phyloP scores from a whole-genome alignment of 2,113 vertebrate genomes.

The Hippocampus comes region DNA sequence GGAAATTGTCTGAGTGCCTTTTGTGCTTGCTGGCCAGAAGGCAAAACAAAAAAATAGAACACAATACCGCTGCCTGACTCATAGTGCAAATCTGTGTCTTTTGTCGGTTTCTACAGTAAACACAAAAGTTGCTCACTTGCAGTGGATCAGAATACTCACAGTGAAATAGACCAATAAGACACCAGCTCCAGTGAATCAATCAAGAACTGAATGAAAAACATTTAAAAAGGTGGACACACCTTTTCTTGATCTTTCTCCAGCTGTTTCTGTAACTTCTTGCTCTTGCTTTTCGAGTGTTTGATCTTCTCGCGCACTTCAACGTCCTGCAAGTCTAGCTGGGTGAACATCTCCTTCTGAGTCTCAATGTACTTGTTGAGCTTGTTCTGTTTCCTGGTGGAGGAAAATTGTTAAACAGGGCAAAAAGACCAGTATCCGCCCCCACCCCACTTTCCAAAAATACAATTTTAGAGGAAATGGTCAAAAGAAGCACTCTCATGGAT shows the following conservation, averaged over 20 bases:
- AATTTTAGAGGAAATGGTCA: background rate
- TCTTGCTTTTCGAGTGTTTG: constrained; percentile 86
- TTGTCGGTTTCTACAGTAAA: constrained; percentile 14
- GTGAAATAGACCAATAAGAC: background rate
- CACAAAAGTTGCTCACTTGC: background rate
- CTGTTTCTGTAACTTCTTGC: constrained; percentile 89
- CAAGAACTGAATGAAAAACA: background rate
- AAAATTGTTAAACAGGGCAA: constrained; percentile 17
- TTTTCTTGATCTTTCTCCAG: constrained; percentile 92
- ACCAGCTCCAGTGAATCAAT: constrained; percentile 1
- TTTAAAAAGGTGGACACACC: constrained; percentile 68
- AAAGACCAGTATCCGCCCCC: background rate
- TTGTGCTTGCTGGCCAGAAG: constrained; percentile 34
- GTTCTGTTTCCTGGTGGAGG: constrained; percentile 77
- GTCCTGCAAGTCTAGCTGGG: constrained; percentile 89
- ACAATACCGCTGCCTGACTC: constrained; percentile 23
- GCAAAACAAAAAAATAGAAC: constrained; percentile 40
- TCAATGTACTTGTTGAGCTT: constrained; percentile 85
- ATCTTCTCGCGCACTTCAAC: constrained; percentile 92
- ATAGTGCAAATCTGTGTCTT: constrained; percentile 24
- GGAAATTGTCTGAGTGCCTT: constrained; percentile 39
- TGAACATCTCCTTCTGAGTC: constrained; percentile 88
- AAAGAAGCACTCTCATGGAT: background rate
- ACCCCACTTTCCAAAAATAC: too few species aligned
- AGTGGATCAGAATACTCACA: background rate